These are phyloP conservation scores for Malacoraja senta DNA, from an alignment of 2,797 vertebrate species.

Conservation along the genomic window DNA sequence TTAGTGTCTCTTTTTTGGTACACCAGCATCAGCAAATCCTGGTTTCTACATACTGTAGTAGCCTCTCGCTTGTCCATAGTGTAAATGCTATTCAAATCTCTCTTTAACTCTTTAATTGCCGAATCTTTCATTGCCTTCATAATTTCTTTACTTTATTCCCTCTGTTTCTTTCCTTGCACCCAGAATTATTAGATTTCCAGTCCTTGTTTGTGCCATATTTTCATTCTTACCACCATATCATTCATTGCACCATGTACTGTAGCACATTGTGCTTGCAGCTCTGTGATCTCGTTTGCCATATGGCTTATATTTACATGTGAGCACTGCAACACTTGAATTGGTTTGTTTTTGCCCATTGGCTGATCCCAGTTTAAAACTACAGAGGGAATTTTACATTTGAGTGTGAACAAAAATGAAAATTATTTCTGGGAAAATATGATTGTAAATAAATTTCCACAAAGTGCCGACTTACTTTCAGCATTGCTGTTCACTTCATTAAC, in stretches of 20 bases:
- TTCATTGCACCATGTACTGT: too few relatives aligned
- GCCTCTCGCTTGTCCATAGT: background rate
- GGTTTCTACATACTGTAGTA: background rate
- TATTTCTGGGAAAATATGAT: background rate
- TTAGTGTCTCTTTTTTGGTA: too few relatives aligned
- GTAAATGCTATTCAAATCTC: background rate
- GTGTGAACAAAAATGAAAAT: background rate
- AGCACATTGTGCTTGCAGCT: background rate
- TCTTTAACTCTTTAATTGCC: background rate
- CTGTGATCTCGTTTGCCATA: background rate
- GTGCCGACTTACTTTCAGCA: background rate
- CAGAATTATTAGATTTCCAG: background rate
- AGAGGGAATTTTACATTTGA: background rate
- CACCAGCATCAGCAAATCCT: too few relatives aligned
- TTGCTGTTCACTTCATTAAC: background rate
- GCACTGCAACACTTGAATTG: too few relatives aligned
- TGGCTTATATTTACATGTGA: background rate
- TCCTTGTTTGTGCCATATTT: background rate
- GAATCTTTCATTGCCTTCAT: background rate
- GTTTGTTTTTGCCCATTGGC: background rate
- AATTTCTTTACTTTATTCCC: background rate
- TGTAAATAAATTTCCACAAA: background rate
- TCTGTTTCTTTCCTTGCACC: background rate
- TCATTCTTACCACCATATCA: background rate
- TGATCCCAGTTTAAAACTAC: background rate